phyloP scores from a whole-genome alignment of 2,113 vertebrate species.

The Thunnus maccoyii region DNA sequence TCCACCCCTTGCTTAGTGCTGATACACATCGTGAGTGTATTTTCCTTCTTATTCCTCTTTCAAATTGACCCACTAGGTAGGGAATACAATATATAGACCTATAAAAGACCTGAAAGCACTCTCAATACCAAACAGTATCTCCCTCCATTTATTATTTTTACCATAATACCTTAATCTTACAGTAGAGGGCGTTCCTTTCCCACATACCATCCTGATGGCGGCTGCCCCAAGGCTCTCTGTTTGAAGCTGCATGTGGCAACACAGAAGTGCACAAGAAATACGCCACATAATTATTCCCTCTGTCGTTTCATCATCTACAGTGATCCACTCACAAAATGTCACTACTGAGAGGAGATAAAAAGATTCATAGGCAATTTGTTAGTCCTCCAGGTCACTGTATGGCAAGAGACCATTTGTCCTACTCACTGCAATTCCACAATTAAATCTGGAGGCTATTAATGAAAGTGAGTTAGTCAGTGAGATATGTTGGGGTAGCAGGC shows the following conservation, averaged over 20 bases:
- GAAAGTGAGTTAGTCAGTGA: constrained; percentile 10
- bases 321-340: constrained; percentile 6
- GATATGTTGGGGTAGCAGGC: constrained; percentile 9
- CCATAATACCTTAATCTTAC: constrained; percentile 16
- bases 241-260: constrained; percentile 21
- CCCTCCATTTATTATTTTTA: not conserved
- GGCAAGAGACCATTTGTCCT: not conserved
- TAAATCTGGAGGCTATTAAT: constrained; percentile 24
- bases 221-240: not conserved
- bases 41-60: not conserved
- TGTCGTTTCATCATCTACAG: constrained; percentile 30
- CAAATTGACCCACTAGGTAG: too few relatives aligned
- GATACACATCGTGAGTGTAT: not conserved
- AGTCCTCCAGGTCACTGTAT: not conserved
- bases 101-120: too few relatives aligned
- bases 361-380: not conserved
- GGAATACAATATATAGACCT: too few relatives aligned
- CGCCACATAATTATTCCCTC: not conserved
- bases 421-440: not conserved
- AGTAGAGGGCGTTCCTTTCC: constrained; percentile 64
- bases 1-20: not conserved
- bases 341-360: not conserved
- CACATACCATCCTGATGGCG: not conserved
- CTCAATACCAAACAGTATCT: too few relatives aligned
- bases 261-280: constrained; percentile 14